phyloP scores from a whole-genome alignment of 2,113 vertebrate species.

The Motacilla tschutschensis region DNA sequence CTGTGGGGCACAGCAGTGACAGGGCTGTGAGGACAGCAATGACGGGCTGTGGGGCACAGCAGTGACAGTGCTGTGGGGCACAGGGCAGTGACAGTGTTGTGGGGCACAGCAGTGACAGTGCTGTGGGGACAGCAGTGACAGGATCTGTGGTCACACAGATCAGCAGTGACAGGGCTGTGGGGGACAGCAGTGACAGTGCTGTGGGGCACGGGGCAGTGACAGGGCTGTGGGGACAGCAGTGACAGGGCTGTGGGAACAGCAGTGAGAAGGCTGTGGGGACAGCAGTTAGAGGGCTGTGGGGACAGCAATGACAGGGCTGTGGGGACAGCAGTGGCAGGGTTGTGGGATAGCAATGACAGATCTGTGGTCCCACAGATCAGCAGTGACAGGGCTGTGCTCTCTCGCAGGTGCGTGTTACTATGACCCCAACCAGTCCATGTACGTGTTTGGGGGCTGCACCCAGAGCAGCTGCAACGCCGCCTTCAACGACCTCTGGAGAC shows the following conservation, averaged over 20 bases:
- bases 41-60: background rate
- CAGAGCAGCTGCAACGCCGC: slow-evolving; percentile 98
- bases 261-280: too few relatives aligned
- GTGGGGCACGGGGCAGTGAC: background rate
- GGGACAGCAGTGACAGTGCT: background rate
- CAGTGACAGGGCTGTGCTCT: background rate
- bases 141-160: too few relatives aligned
- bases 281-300: background rate
- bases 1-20: background rate
- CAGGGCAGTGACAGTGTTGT: background rate
- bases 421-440: slow-evolving; percentile 97
- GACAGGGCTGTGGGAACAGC: background rate
- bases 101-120: background rate
- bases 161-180: background rate
- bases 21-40: background rate
- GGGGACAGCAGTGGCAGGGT: background rate
- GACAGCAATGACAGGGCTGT: background rate
- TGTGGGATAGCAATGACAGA: background rate
- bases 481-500: slow-evolving; percentile 97
- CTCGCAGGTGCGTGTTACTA: slow-evolving; percentile 93
- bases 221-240: background rate
- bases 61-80: background rate
- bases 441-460: slow-evolving; percentile 97
- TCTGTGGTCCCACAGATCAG: too few relatives aligned
- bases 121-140: background rate